Evolutionary conservation across 2,888 invertebrate species (phyloP).

Genomic region (Trimorus sp.): DNA sequence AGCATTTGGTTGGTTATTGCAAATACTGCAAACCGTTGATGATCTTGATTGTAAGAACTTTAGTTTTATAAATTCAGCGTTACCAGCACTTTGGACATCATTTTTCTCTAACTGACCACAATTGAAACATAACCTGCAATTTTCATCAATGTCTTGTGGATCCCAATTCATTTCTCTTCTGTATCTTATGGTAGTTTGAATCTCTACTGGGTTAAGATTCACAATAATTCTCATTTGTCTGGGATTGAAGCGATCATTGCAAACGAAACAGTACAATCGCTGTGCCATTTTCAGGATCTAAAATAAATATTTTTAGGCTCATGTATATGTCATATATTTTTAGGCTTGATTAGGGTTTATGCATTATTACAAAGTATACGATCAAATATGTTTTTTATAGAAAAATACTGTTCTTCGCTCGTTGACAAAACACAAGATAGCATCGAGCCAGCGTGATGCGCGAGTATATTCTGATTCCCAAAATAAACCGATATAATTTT

Average conservation of each 20-base stretch:
- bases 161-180: slow-evolving; percentile 12
- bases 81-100: slow-evolving; percentile 8
- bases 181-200: slow-evolving; percentile 25
- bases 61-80: slow-evolving; percentile 6
- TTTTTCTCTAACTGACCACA: slow-evolving; percentile 2
- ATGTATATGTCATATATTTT: neutral
- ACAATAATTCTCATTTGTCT: slow-evolving; percentile 23
- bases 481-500: slow-evolving; percentile 2
- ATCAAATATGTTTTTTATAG: no score
- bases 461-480: neutral
- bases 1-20: neutral
- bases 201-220: slow-evolving; percentile 17
- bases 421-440: neutral
- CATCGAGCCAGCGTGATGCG: neutral
- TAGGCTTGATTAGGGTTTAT: neutral
- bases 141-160: slow-evolving; percentile 6
- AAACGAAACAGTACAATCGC: slow-evolving; percentile 26
- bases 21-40: slow-evolving; percentile 20
- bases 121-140: slow-evolving; percentile 12
- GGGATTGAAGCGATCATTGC: slow-evolving; percentile 27
- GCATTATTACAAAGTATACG: neutral
- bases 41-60: slow-evolving; percentile 12
- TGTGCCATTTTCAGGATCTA: slow-evolving; percentile 28
- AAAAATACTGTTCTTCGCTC: no score
- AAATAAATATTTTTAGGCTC: neutral